phyloP scores from a whole-genome alignment of 2,888 invertebrate species.

The Leptopilina myrica region DNA sequence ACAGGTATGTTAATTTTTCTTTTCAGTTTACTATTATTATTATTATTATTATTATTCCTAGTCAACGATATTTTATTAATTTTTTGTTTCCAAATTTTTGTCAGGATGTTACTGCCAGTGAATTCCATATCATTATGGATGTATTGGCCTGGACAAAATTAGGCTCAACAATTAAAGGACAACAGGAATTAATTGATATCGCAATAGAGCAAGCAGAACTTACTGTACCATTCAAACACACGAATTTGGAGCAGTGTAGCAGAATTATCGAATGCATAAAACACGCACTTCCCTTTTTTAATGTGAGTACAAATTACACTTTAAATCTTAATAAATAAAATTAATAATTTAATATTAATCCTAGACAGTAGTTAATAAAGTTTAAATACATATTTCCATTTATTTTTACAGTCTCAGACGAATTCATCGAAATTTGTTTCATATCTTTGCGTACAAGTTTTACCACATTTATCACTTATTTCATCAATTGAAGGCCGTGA shows the following conservation, averaged over 20 bases:
- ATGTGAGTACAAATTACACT: constrained; percentile 81
- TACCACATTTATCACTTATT: constrained; percentile 85
- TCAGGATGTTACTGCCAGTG: constrained; percentile 94
- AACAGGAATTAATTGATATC: constrained; percentile 91
- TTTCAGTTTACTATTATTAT: no score
- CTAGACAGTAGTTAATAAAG: no score
- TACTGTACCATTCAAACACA: constrained; percentile 84
- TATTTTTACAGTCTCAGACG: constrained; percentile 85
- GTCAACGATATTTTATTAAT: no score
- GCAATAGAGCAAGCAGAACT: constrained; percentile 92
- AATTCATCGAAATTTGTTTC: constrained; percentile 90
- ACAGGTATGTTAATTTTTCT: constrained; percentile 76
- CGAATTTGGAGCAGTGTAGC: constrained; percentile 81
- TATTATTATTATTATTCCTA: no score
- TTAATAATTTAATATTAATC: no score
- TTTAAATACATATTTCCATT: constrained; percentile 50
- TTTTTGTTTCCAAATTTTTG: constrained; percentile 19
- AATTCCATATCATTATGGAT: constrained; percentile 93
- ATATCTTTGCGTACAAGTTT: constrained; percentile 90
- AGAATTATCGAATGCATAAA: constrained; percentile 90
- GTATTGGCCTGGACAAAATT: constrained; percentile 89
- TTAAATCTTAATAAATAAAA: no score
- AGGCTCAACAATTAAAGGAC: constrained; percentile 89
- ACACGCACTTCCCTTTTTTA: constrained; percentile 91
- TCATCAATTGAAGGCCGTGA: constrained; percentile 81